Evolutionary conservation across 2,113 vertebrate genomes (phyloP).

Genomic region (Columbina picui): DNA sequence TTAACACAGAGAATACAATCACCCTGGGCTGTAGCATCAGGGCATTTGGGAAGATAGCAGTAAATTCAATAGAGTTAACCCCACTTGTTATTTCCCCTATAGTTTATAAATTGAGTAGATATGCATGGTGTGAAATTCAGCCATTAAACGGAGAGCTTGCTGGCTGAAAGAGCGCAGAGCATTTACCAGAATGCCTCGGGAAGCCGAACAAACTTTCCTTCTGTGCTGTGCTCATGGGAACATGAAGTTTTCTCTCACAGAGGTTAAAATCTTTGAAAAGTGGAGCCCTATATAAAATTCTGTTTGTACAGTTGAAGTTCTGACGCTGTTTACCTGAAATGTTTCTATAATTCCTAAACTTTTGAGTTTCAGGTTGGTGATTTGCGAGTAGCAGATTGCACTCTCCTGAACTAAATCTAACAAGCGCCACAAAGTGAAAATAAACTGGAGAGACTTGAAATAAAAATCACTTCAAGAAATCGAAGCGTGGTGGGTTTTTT

Average conservation of each 20-base stretch:
- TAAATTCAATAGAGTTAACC: neutral
- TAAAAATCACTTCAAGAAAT: constrained; percentile 74
- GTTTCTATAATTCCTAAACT: constrained; percentile 55
- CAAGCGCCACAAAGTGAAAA: constrained; percentile 65
- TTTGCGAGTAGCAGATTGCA: constrained; percentile 71
- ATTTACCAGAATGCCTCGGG: constrained; percentile 25
- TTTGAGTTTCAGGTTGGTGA: constrained; percentile 56
- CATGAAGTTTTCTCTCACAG: neutral
- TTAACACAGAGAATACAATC: neutral
- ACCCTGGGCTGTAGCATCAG: neutral
- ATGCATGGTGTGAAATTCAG: neutral
- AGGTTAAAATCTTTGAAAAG: constrained; percentile 31
- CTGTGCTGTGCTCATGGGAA: neutral
- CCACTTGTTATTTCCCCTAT: neutral
- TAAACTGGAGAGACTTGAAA: constrained; percentile 74
- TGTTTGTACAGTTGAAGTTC: constrained; percentile 5
- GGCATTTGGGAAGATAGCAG: neutral
- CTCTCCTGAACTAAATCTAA: constrained; percentile 72
- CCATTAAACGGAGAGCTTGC: neutral
- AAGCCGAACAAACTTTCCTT: constrained; percentile 16
- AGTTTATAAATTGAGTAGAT: neutral
- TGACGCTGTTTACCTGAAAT: constrained; percentile 51
- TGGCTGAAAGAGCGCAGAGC: neutral
- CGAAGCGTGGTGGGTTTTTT: constrained; percentile 28
- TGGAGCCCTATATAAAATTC: neutral